Conservation (phyloP, 2,888 invertebrate species). For the Alentia gelatinosa region DNA sequence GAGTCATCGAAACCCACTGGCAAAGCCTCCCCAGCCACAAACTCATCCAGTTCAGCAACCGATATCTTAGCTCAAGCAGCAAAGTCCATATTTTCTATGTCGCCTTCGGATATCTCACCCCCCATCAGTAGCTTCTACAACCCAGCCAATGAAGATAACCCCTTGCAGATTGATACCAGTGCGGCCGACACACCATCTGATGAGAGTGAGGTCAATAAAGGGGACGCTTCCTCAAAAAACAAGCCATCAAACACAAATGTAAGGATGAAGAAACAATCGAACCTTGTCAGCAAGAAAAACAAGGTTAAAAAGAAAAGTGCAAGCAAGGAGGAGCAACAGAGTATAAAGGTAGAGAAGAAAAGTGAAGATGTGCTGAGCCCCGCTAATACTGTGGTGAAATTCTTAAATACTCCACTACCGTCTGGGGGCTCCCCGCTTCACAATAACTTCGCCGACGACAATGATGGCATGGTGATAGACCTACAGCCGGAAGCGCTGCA, state of each 20-base stretch:
- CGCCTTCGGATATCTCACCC: slow-evolving; percentile 58
- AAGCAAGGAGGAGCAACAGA: neutral
- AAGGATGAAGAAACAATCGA: neutral
- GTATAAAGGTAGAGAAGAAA: neutral
- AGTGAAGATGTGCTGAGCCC: neutral
- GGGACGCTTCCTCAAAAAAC: neutral
- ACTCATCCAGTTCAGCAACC: slow-evolving; percentile 55
- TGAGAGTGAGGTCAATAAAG: neutral
- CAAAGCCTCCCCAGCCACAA: neutral
- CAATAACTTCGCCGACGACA: neutral
- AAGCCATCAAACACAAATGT: slow-evolving; percentile 18
- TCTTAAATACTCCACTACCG: too few species aligned
- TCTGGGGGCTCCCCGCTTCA: neutral
- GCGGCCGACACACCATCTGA: slow-evolving; percentile 68
- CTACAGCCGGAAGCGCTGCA: neutral
- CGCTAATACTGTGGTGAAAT: neutral
- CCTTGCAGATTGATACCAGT: slow-evolving; percentile 75
- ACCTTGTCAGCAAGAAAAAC: neutral
- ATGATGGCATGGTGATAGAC: slow-evolving; percentile 37
- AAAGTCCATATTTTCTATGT: slow-evolving; percentile 78
- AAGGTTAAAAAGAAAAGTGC: slow-evolving; percentile 35
- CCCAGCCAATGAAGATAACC: slow-evolving; percentile 75
- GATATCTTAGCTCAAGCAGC: slow-evolving; percentile 81
- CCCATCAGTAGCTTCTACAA: slow-evolving; percentile 73
- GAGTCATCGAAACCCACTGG: neutral